Conservation (phyloP, 2,888 invertebrate genomes). For the Lasioglossum morio region DNA sequence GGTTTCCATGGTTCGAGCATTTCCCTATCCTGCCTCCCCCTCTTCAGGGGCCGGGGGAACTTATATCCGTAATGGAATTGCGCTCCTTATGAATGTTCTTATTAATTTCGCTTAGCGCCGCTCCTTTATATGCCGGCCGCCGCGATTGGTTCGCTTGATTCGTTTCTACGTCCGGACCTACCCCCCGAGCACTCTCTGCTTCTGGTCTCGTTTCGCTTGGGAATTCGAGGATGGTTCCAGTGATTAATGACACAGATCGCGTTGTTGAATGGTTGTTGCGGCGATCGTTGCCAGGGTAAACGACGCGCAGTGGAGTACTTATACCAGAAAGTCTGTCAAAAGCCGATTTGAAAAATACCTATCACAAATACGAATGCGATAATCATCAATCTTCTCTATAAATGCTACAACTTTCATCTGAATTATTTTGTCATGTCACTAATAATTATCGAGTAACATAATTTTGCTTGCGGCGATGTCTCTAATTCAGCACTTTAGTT, state of each 20-base stretch:
- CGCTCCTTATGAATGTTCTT: constrained; percentile 51
- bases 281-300: constrained; percentile 28
- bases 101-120: constrained; percentile 48
- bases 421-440: no score
- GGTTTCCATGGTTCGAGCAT: constrained; percentile 13
- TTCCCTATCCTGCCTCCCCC: neutral
- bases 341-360: no score
- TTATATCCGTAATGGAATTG: constrained; percentile 62
- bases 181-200: neutral
- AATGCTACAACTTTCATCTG: no score
- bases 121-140: neutral
- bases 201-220: neutral
- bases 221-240: neutral
- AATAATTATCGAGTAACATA: no score
- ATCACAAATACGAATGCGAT: no score
- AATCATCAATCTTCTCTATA: no score
- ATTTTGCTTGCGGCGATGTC: no score
- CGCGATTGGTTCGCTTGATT: constrained; percentile 16
- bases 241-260: constrained; percentile 14
- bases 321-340: no score
- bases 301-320: neutral
- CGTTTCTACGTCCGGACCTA: neutral
- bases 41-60: constrained; percentile 27
- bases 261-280: constrained; percentile 37
- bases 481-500: neutral